A percentile compares a stretch with the other conserved stretches of the same genome.
Evolutionary conservation across 2,888 invertebrate genomes (phyloP).

Genomic region (Acleris emargana): DNA sequence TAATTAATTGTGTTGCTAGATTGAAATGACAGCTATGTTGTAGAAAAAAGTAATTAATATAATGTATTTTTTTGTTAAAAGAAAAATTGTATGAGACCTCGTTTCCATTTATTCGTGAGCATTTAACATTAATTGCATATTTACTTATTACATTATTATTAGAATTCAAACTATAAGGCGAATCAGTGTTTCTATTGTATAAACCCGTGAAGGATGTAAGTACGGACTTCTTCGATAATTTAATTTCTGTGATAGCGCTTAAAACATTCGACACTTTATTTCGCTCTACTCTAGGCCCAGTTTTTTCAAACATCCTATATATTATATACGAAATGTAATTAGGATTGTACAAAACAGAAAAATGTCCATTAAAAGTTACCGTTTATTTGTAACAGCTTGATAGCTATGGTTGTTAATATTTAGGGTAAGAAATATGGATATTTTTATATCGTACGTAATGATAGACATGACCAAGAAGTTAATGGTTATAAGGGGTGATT

Average conservation of each 20-base stretch:
- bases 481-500: conserved; percentile 48
- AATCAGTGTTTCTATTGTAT: conserved; percentile 28
- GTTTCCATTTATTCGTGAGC: no score
- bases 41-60: no score
- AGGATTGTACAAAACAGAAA: conserved; percentile 31
- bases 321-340: conserved; percentile 27
- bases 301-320: conserved; percentile 8
- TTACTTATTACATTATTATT: not conserved
- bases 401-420: conserved; percentile 54
- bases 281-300: conserved; percentile 14
- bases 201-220: conserved; percentile 44
- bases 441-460: conserved; percentile 65
- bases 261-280: conserved; percentile 41
- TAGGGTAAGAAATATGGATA: conserved; percentile 66
- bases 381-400: conserved; percentile 48
- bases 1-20: no score
- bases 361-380: conserved; percentile 40
- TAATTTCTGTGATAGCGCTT: conserved; percentile 73
- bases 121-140: no score
- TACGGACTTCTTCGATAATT: conserved; percentile 54
- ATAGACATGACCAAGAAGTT: conserved; percentile 66
- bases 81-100: no score
- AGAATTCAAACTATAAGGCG: not conserved
- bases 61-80: no score
- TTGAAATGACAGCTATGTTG: no score